Base-by-base conservation (phyloP, 2,113 vertebrate species). In the Dolichotis patagonum region DNA sequence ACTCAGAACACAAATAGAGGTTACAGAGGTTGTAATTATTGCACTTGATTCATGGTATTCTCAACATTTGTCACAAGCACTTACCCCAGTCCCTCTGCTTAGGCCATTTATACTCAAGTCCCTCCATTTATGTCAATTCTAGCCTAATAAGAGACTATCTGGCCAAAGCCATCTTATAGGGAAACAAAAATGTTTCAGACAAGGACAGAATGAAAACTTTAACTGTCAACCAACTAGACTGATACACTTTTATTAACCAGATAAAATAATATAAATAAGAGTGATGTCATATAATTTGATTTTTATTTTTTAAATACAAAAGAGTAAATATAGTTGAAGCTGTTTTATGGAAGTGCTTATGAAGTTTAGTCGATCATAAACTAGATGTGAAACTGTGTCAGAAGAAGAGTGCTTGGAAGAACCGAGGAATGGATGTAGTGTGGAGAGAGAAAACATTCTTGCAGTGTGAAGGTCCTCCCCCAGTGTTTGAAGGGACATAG, bases 261-360 rank as follows among this genome's bases (percentile, higher is more conserved):
- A 73, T 73, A 43, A 75, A 75, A 14, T 13, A 73, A 41, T 41
- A 71, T 24, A 86, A 41, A 35, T 63, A 93, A 84, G 73, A 80
- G 2, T 41, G 30, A 56, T 63, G 6, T 62, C 43, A 75, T 69
- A 54, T 0, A 35, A 81, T 69, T 60, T 94, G 30, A 92, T 86
- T 78, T 95, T 81, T 81, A n/a, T 82, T 82, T 73, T 90, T 54
- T 24, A 81, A 75, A n/a, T 84, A 81, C 38, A 75, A 26, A 63
- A 94, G 43, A 30, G 20, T 75, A 41, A 81, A 65, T 26, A n/a
- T 24, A 41, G 5, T 43, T 75, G 10, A 41, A 75, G 46, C 14
- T 69, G 43, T 78, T 82, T 88, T 75, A 75, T 10, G 62, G 65
- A 96, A 22, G 62, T 35, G 60, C 30, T 46, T 60, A 82, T 5